Conservation (phyloP, 2,113 vertebrate genomes). For the Carassius auratus region DNA sequence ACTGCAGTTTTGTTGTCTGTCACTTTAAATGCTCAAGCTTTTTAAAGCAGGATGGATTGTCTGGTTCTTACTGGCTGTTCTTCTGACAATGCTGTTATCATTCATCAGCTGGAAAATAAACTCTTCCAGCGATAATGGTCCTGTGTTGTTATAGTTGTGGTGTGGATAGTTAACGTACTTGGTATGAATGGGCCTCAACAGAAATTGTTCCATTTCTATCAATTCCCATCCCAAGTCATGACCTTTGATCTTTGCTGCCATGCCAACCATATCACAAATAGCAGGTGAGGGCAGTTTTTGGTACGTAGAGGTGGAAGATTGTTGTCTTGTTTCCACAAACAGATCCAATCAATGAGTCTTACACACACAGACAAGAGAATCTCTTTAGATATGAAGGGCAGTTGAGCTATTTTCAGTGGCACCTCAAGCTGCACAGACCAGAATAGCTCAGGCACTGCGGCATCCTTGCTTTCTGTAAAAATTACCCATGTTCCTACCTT, state of each 20-base stretch:
- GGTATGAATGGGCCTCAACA: neutral
- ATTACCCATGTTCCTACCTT: conserved; percentile 53
- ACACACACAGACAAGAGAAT: conserved; percentile 34
- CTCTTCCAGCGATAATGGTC: too few relatives aligned
- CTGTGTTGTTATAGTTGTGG: too few relatives aligned
- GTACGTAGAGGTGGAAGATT: neutral
- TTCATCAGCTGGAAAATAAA: too few relatives aligned
- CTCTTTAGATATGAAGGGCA: conserved; percentile 39
- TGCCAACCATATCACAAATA: neutral
- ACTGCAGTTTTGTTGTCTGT: too few relatives aligned
- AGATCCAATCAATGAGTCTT: conserved; percentile 47
- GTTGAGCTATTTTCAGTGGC: conserved; percentile 54
- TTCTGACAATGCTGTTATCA: too few relatives aligned
- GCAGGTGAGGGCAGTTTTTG: neutral
- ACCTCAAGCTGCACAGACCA: conserved; percentile 50
- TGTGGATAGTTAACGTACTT: too few relatives aligned
- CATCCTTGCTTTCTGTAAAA: conserved; percentile 36
- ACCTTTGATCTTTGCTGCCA: conserved; percentile 20
- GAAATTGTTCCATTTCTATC: neutral
- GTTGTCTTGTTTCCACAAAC: conserved; percentile 43
- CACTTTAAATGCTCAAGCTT: too few relatives aligned
- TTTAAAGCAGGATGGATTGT: too few relatives aligned
- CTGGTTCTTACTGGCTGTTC: too few relatives aligned
- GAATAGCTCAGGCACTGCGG: conserved; percentile 50
- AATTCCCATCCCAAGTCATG: neutral